Evolutionary conservation across 2,113 vertebrate species (phyloP), one percentile per base, ranked within the genome.

Genomic region (Eurystomus gularis): DNA sequence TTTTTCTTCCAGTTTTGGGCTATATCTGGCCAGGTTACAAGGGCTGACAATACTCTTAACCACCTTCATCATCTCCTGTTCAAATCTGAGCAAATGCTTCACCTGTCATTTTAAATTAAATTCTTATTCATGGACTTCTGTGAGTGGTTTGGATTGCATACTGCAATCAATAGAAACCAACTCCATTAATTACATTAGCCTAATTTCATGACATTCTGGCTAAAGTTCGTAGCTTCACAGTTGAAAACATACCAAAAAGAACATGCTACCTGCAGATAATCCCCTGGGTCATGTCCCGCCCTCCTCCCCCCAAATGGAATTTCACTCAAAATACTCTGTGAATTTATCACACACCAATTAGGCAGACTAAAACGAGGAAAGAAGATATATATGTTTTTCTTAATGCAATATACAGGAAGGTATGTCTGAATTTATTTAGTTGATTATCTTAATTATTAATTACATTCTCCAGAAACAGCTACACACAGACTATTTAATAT

Each of bases 361-460:
- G 31, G 31, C 15, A 39, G 14, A 40, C 23, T 89, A 71, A 87
- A 70, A 17, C 29, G 46, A 91, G 35, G 24, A 55, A 72, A 66
- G 26, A 46, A 64, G 61, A 88, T 16, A 25, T 14, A 29, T 78
- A 15, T 75, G 14, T 57, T 72, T 54, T n/a, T 84, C 82, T 39
- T 39, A 37, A 82, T 44, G 58, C 72, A 86, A 81, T 57, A 61
- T 39, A 90, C 91, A 54, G 14, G 65, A 83, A 92, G 75, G 64
- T 81, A 87, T 40, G 37, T 73, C 64, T 78, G 62, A 86, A 94
- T 26, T 70, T 66, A 83, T 95, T 94, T 42, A 31, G 26, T 78
- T 94, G 88, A 94, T 93, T 91, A 93, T 55, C 85, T 78, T 82
- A 95, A 94, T 95, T 84, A 95, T 88, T 92, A 93, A 92, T 86